phyloP scores from a whole-genome alignment of 2,113 vertebrate species.

The Perognathus longimembris region DNA sequence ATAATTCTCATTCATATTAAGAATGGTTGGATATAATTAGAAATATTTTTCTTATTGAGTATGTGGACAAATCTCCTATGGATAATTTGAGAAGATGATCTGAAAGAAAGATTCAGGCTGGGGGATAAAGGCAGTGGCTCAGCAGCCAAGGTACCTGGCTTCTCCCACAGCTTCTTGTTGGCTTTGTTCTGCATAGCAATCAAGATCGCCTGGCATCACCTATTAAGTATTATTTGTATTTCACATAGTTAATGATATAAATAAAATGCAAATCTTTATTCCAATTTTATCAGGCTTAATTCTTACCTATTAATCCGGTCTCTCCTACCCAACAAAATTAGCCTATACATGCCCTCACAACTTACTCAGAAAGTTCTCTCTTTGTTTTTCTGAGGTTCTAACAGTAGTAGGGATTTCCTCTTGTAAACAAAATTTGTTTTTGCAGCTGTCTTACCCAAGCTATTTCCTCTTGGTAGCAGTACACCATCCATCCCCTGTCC shows the following conservation, averaged over 20 bases:
- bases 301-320: constrained; percentile 42
- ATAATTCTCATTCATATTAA: constrained; percentile 88
- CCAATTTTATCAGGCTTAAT: constrained; percentile 55
- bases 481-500: background rate
- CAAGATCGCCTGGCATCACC: background rate
- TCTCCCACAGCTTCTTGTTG: constrained; percentile 45
- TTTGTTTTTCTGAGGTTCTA: background rate
- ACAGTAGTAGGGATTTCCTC: background rate
- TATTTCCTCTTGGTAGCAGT: background rate
- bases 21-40: constrained; percentile 91
- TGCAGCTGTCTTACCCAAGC: background rate
- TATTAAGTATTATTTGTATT: background rate
- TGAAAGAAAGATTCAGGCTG: constrained; percentile 84
- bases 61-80: constrained; percentile 90
- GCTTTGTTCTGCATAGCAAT: background rate
- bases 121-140: constrained; percentile 57
- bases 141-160: constrained; percentile 70
- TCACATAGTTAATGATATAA: constrained; percentile 32
- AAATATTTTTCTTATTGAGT: constrained; percentile 89
- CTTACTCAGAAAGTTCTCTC: background rate
- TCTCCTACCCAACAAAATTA: background rate
- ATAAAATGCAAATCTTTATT: constrained; percentile 55
- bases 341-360: background rate
- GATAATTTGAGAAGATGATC: constrained; percentile 88
- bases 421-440: background rate